Evolutionary conservation across 30 jellyfish, hydroid and myxozoan species (phyloP).

Genomic region (Hydractinia symbiolongicarpus): DNA sequence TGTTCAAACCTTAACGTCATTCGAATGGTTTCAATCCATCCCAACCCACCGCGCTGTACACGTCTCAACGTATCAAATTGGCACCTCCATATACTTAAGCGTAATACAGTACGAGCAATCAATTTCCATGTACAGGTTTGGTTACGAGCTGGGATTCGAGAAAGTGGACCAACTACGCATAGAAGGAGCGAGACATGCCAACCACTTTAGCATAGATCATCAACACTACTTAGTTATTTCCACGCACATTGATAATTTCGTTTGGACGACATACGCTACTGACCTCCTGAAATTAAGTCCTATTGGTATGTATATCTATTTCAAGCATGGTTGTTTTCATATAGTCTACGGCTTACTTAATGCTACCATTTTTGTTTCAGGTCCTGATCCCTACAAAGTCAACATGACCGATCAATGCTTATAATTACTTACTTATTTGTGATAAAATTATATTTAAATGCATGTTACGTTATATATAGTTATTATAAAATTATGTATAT

Average conservation of each 20-base stretch:
- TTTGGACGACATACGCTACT: too few species aligned
- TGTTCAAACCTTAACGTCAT: constrained; percentile 18
- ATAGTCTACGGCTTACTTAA: too few species aligned
- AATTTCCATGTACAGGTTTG: constrained; percentile 32
- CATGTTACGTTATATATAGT: too few species aligned
- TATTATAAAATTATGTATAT: too few species aligned
- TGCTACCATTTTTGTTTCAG: too few species aligned
- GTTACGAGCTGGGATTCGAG: constrained; percentile 47
- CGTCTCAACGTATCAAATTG: constrained; percentile 18
- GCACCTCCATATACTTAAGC: constrained; percentile 23
- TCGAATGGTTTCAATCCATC: constrained; percentile 43
- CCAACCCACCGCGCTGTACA: constrained; percentile 33
- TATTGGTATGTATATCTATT: too few species aligned
- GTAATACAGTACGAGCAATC: constrained; percentile 32
- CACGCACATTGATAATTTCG: neutral
- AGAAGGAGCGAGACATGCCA: constrained; percentile 27
- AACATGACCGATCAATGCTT: too few species aligned
- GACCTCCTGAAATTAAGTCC: too few species aligned
- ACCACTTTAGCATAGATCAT: constrained; percentile 21
- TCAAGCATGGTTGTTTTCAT: too few species aligned
- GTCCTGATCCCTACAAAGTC: too few species aligned
- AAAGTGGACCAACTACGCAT: constrained; percentile 25
- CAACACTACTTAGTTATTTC: constrained; percentile 29
- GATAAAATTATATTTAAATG: too few species aligned
- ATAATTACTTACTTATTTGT: too few species aligned